phyloP scores from a whole-genome alignment of 2,888 invertebrate species.

The Cenopis cana region DNA sequence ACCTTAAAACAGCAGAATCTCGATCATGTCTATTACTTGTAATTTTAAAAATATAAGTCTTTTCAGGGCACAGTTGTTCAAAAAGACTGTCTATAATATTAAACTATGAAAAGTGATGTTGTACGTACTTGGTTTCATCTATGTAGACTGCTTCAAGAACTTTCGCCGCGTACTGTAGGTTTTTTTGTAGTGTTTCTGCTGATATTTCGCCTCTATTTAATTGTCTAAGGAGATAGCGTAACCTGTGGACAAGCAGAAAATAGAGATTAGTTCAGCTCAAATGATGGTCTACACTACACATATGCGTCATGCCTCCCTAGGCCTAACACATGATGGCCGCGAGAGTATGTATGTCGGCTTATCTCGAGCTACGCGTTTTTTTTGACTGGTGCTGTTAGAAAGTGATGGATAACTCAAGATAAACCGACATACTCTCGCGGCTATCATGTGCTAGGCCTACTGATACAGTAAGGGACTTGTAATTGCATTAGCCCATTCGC shows the following conservation, averaged over 20 bases:
- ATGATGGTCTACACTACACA: too few species aligned
- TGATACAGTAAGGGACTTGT: too few species aligned
- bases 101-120: constrained; percentile 39
- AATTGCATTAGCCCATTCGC: too few species aligned
- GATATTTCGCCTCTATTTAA: constrained; percentile 95
- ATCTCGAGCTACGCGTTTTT: too few species aligned
- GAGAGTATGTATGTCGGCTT: too few species aligned
- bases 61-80: constrained; percentile 38
- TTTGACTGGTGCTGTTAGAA: too few species aligned
- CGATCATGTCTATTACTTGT: neutral
- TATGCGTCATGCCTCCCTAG: too few species aligned
- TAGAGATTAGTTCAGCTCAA: constrained; percentile 23
- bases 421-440: too few species aligned
- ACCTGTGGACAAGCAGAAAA: constrained; percentile 86
- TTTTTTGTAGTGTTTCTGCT: constrained; percentile 94
- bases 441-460: too few species aligned
- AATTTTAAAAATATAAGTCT: neutral
- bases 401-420: too few species aligned
- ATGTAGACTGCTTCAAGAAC: constrained; percentile 97
- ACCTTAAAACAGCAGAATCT: neutral
- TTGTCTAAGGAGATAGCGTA: constrained; percentile 95
- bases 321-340: too few species aligned
- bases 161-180: constrained; percentile 96
- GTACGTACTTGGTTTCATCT: constrained; percentile 96
- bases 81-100: constrained; percentile 14